Percentiles rank a stretch among this genome's conserved stretches.
These are phyloP conservation scores for Sycophila texana DNA, from an alignment of 2,888 invertebrate species.

Conservation along the genomic window DNA sequence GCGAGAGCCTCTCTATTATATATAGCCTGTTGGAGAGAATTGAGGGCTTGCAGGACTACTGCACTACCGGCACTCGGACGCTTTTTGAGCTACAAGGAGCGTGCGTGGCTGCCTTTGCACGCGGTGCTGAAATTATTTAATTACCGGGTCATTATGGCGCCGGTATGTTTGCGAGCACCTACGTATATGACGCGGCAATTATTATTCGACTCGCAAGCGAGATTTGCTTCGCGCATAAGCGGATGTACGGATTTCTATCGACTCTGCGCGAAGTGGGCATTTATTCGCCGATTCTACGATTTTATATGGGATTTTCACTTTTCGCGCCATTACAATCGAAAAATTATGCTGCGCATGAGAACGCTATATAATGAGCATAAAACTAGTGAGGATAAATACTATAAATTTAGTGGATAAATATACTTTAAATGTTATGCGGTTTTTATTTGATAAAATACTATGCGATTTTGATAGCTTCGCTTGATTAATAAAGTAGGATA, in stretches of 20 bases:
- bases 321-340: neutral
- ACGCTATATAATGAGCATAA: neutral
- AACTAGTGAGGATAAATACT: too few relatives aligned
- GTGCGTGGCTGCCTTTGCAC: neutral
- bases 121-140: conserved; percentile 43
- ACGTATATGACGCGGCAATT: conserved; percentile 15
- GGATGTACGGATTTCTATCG: conserved; percentile 13
- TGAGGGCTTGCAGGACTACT: conserved; percentile 29
- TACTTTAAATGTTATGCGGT: neutral
- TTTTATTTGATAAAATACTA: neutral
- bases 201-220: conserved; percentile 4
- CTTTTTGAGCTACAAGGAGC: conserved; percentile 12
- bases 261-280: conserved; percentile 17
- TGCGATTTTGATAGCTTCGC: neutral
- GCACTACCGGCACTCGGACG: neutral
- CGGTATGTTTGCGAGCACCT: neutral
- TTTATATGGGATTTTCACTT: neutral
- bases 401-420: neutral
- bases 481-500: neutral
- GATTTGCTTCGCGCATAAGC: neutral
- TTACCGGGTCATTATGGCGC: conserved; percentile 37
- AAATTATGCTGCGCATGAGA: neutral
- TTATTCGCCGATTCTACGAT: conserved; percentile 5
- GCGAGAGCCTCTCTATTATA: conserved; percentile 9
- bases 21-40: conserved; percentile 7